Evolutionary conservation across 2,797 vertebrate species (phyloP).

Genomic region (Sebastes flavidus): DNA sequence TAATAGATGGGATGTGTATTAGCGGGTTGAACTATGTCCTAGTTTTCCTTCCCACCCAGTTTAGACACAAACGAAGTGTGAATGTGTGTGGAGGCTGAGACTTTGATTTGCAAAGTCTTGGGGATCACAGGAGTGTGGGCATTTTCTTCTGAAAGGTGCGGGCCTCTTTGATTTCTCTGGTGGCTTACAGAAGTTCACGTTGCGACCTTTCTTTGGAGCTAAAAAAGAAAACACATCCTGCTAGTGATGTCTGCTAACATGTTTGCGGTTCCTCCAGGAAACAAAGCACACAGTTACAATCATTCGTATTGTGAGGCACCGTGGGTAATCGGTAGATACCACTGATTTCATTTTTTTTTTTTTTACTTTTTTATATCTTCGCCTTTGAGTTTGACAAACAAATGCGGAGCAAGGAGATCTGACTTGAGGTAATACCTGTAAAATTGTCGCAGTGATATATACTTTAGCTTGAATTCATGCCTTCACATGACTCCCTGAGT

Average conservation of each 20-base stretch:
- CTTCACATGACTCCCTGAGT: slow-evolving; percentile 47
- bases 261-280: slow-evolving; percentile 18
- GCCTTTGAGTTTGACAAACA: slow-evolving; percentile 9
- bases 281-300: slow-evolving; percentile 10
- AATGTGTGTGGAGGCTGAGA: slow-evolving; percentile 55
- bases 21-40: slow-evolving; percentile 74
- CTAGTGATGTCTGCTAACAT: slow-evolving; percentile 5
- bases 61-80: slow-evolving; percentile 57
- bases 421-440: slow-evolving; percentile 20
- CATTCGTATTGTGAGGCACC: not conserved
- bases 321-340: not conserved
- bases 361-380: not conserved
- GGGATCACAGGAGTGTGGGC: slow-evolving; percentile 71
- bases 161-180: slow-evolving; percentile 82
- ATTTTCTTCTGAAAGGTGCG: slow-evolving; percentile 73
- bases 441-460: slow-evolving; percentile 39
- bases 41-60: slow-evolving; percentile 63
- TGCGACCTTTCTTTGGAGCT: slow-evolving; percentile 70
- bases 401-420: not conserved
- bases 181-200: slow-evolving; percentile 73
- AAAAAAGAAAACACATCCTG: slow-evolving; percentile 43
- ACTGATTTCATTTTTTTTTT: not conserved
- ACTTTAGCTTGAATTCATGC: slow-evolving; percentile 42
- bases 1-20: slow-evolving; percentile 69
- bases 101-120: slow-evolving; percentile 77